phyloP scores from a whole-genome alignment of 1,140 invertebrate species.

The Drosophila sulfurigaster region DNA sequence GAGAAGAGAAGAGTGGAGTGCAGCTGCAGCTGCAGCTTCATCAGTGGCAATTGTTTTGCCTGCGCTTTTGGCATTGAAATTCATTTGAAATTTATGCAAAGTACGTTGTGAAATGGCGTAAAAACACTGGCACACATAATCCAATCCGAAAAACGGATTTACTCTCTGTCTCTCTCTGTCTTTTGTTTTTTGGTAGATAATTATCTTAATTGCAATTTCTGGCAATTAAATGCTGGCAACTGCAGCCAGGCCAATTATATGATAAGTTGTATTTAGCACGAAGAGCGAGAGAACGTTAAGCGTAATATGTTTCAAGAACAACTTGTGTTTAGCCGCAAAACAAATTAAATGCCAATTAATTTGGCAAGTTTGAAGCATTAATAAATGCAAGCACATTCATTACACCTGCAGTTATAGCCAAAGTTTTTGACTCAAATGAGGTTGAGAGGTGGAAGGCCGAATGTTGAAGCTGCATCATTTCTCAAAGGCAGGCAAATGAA shows the following conservation, averaged over 20 bases:
- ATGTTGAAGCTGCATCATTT: constrained; percentile 69
- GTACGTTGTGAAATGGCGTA: constrained; percentile 47
- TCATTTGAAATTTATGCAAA: constrained; percentile 81
- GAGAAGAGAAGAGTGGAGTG: background rate
- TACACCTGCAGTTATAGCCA: constrained; percentile 65
- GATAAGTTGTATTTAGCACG: constrained; percentile 20
- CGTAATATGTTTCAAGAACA: constrained; percentile 32
- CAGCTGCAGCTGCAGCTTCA: constrained; percentile 47
- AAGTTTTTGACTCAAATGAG: constrained; percentile 48
- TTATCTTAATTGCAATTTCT: constrained; percentile 82
- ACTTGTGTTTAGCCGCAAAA: constrained; percentile 52
- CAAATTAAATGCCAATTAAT: constrained; percentile 82
- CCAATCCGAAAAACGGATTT: constrained; percentile 42
- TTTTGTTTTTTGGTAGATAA: constrained; percentile 71
- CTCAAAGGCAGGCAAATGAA: constrained; percentile 81
- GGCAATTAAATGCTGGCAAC: constrained; percentile 70
- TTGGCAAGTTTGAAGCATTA: constrained; percentile 71
- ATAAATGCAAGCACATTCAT: constrained; percentile 78
- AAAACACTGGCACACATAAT: constrained; percentile 49
- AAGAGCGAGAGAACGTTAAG: constrained; percentile 21
- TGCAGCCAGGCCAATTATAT: constrained; percentile 58
- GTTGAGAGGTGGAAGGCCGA: background rate
- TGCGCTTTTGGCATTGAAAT: constrained; percentile 78
- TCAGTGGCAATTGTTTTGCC: constrained; percentile 79
- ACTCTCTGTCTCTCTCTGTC: constrained; percentile 60